phyloP scores from a whole-genome alignment of 2,113 vertebrate genomes.

The Hepsetus odoe region DNA sequence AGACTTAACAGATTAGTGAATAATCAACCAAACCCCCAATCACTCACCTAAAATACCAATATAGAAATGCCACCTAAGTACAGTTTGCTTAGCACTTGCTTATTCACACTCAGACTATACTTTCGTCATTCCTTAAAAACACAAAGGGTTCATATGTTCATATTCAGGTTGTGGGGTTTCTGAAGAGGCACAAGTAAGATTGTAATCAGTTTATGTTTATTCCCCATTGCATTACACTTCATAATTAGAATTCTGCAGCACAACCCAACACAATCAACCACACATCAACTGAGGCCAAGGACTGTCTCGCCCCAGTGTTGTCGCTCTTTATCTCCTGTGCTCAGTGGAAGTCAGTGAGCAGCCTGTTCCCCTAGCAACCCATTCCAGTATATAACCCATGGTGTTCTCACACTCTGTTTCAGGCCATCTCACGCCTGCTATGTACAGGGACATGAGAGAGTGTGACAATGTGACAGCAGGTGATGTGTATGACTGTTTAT shows the following conservation, averaged over 20 bases:
- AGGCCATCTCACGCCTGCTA: constrained; percentile 17
- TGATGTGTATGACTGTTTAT: background rate
- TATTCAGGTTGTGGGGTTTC: background rate
- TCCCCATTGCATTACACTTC: constrained; percentile 1
- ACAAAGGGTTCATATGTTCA: background rate
- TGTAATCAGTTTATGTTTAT: constrained; percentile 23
- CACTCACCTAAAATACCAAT: too few species aligned
- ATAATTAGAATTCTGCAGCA: constrained; percentile 48
- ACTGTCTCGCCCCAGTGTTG: constrained; percentile 37
- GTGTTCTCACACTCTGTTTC: background rate
- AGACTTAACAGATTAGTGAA: too few species aligned
- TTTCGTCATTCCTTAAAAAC: constrained; percentile 7
- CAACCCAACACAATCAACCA: constrained; percentile 48
- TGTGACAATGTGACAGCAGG: background rate
- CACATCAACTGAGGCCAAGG: constrained; percentile 52
- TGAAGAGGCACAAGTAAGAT: constrained; percentile 2
- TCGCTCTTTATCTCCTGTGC: constrained; percentile 41
- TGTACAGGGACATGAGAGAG: background rate
- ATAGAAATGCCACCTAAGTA: too few species aligned
- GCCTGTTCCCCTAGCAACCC: constrained; percentile 42
- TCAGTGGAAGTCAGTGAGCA: constrained; percentile 32
- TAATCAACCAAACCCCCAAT: too few species aligned
- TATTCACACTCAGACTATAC: background rate
- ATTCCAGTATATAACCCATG: constrained; percentile 26
- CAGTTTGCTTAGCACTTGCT: background rate